Conservation (phyloP, 2,113 vertebrate genomes). For the Zapus hudsonius region DNA sequence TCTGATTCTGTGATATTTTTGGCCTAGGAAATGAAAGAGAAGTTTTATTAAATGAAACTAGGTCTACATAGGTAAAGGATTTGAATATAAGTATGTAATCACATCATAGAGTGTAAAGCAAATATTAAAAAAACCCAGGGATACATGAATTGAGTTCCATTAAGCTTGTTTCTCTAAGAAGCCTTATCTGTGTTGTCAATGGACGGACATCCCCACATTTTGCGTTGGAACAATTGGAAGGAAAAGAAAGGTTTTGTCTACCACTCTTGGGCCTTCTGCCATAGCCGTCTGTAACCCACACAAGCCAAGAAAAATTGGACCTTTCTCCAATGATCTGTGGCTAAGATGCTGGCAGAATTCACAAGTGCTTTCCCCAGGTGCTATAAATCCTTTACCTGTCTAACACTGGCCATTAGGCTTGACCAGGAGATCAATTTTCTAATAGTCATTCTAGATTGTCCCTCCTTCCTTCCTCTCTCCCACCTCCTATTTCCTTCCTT, state of each 20-base stretch:
- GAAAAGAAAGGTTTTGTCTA: slow-evolving; percentile 54
- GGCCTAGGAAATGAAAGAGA: slow-evolving; percentile 81
- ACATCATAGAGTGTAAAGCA: slow-evolving; percentile 11
- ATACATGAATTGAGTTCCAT: neutral
- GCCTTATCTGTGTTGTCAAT: neutral
- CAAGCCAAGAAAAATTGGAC: slow-evolving; percentile 59
- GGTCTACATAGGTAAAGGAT: slow-evolving; percentile 66
- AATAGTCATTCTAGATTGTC: neutral
- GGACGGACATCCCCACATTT: neutral
- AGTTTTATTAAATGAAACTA: slow-evolving; percentile 82
- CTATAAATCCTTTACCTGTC: neutral
- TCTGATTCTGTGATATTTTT: slow-evolving; percentile 83
- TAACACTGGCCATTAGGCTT: neutral
- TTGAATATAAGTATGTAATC: slow-evolving; percentile 26
- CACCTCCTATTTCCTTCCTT: neutral
- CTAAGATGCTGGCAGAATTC: slow-evolving; percentile 43
- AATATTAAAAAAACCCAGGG: neutral
- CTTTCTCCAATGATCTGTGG: slow-evolving; percentile 20
- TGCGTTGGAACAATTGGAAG: slow-evolving; percentile 11
- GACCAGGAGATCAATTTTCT: neutral
- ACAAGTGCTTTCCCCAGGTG: neutral
- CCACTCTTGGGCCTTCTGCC: slow-evolving; percentile 60
- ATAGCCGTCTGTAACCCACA: slow-evolving; percentile 55
- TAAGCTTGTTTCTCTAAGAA: neutral
- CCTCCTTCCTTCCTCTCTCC: neutral